These are phyloP conservation scores for Capra hircus DNA, from an alignment of 2,113 vertebrate genomes.

Conservation along the genomic window DNA sequence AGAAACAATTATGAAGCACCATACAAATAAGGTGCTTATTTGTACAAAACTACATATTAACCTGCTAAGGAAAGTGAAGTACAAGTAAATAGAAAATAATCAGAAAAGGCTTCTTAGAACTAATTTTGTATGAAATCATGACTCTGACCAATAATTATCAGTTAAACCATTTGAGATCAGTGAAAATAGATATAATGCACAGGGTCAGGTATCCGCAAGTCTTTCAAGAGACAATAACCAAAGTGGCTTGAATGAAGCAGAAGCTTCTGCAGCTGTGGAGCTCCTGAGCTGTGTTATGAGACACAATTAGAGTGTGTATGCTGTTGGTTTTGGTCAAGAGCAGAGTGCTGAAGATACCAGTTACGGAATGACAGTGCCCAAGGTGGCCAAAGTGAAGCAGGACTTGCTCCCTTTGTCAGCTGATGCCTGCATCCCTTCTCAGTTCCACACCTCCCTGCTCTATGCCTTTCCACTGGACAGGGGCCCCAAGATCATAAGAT, in stretches of 20 bases:
- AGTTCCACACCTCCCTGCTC: neutral
- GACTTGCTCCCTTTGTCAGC: neutral
- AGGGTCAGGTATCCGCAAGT: neutral
- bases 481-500: neutral
- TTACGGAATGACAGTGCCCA: neutral
- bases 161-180: neutral
- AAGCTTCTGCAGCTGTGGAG: neutral
- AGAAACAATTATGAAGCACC: neutral
- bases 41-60: neutral
- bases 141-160: neutral
- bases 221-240: neutral
- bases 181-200: neutral
- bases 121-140: neutral
- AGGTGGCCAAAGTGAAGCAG: neutral
- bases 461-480: neutral
- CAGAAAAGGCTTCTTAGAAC: neutral
- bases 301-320: neutral
- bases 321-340: neutral
- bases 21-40: neutral
- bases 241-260: neutral
- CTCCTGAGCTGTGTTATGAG: neutral
- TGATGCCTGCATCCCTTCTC: neutral
- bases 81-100: neutral
- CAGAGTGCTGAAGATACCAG: neutral
- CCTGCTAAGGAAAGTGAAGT: neutral